Evolutionary conservation across 2,888 invertebrate species (phyloP).

Genomic region (Polymixis lichenea): DNA sequence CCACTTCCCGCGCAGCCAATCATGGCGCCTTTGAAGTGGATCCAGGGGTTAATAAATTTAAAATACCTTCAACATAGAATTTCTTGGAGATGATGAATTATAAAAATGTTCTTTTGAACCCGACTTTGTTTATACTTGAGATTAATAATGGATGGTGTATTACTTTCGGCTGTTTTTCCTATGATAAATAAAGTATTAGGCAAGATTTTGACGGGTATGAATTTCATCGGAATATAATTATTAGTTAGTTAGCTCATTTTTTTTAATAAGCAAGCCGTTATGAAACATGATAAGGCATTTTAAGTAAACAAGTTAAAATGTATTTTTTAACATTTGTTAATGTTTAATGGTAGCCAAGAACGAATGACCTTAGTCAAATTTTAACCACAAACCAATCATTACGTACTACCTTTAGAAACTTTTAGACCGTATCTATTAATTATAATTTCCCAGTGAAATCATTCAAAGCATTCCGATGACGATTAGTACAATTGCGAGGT

Average conservation of each 20-base stretch:
- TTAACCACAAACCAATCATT: not conserved
- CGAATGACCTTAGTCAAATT: not conserved
- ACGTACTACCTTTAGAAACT: not conserved
- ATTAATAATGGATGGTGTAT: conserved; percentile 36
- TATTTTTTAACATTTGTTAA: not conserved
- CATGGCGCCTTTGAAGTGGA: conserved; percentile 73
- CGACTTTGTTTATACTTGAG: conserved; percentile 44
- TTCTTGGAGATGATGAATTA: conserved; percentile 57
- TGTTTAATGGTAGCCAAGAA: not conserved
- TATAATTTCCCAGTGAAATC: not conserved
- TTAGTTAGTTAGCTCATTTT: too few species aligned
- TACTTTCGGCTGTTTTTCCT: conserved; percentile 32
- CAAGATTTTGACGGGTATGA: not conserved
- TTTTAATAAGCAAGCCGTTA: not conserved
- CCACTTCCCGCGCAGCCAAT: conserved; percentile 73
- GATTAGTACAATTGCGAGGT: not conserved
- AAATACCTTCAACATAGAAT: conserved; percentile 69
- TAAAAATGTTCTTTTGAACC: conserved; percentile 54
- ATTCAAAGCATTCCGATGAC: not conserved
- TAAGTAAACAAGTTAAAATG: not conserved
- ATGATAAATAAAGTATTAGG: conserved; percentile 38
- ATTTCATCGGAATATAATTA: conserved; percentile 1
- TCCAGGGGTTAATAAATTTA: conserved; percentile 75
- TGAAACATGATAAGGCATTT: not conserved
- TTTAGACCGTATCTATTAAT: not conserved